Base-by-base conservation (phyloP, 2,797 vertebrate genomes). In the Poecilia picta region DNA sequence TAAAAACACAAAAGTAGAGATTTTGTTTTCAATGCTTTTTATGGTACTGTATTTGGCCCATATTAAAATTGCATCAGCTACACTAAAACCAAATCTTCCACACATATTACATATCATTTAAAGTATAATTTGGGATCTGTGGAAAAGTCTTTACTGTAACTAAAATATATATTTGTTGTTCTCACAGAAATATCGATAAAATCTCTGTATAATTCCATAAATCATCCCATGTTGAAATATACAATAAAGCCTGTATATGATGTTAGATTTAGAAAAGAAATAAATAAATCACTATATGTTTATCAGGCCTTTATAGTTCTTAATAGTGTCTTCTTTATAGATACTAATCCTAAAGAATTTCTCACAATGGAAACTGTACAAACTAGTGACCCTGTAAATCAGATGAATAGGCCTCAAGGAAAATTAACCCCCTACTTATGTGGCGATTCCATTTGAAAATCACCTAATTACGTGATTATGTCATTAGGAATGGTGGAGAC, bases 401-500 rank as follows among this genome's bases (percentile, higher is more conserved):
- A 95, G 91, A 91, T 90, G 95, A 95, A 96, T 91, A 85, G 87
- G 64, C 80, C 70, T 41, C 86, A 81, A 96, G 94, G 95, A 94
- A 96, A 97, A 96, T 96, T 94, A 96, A 94, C 95, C 95, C 94
- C 93, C 94, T 94, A 93, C 89, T 97, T 95, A 92, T 94, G 93
- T 92, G 89, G 92, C 93, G 87, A 95, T 94, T 93, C 94, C 94
- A 95, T 96, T 96, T 95, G 95, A 96, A 95, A 97, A 94, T 95
- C 94, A 94, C 93, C 96, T 98, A 97, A 98, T 98, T 97, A 97
- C 95, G 95, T 94, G 96, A 98, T 99, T 98, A 98, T 98, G 97
- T 97, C 96, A 97, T 97, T 98, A 98, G 96, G 88, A 92, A 85
- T 78, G 59, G 79, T 86, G 77, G 84, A 55, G 72, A 82, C 47